Base-by-base conservation (phyloP, 2,888 invertebrate genomes). In the Parnassius orleans region DNA sequence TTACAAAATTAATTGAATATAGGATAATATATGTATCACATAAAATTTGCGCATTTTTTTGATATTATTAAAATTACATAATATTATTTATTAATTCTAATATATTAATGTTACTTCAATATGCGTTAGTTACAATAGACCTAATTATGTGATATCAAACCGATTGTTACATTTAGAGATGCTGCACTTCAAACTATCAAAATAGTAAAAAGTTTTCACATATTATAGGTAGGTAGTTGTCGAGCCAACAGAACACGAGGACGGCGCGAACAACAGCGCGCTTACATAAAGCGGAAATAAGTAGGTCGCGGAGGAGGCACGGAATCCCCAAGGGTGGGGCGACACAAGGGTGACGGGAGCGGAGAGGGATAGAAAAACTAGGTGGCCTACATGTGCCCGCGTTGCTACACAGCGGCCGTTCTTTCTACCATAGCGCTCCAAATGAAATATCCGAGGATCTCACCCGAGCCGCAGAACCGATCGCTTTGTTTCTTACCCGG, bases 301-400 rank as follows among this genome's bases (percentile, higher is more conserved):
- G 82, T 87, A 81, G 87, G 88, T 86, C 87, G 77, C 74, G 73
- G 70, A 76, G 73, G 70, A 76, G 75, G 72, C 75, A 71, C 69
- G 69, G 68, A 68, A 67, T 69, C 70, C 74, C 66, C 60, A 65
- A 61, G 66, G 71, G 66, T 61, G 48, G 65, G 67, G 68, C 60
- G 43, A 10, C 14, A 33, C n/a, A 12, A 12, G 44, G 52, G 48
- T 47, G 63, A 57, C 10, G 46, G 51, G 46, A 67, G 68, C 61
- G 68, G 51, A 57, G 64, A 58, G 66, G 57, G 57, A 64, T 66
- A 61, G 59, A 55, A 66, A 69, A 84, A 86, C 80, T 84, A 81
- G 87, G 87, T 87, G 85, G 73, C 86, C 85, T 85, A 86, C 78
- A 82, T 86, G 46, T 62, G 75, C 73, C 66, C 53, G 53, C 59